Evolutionary conservation across 2,797 vertebrate genomes (phyloP), one percentile per base, ranked within the genome.

Genomic region (Podargus strigoides): DNA sequence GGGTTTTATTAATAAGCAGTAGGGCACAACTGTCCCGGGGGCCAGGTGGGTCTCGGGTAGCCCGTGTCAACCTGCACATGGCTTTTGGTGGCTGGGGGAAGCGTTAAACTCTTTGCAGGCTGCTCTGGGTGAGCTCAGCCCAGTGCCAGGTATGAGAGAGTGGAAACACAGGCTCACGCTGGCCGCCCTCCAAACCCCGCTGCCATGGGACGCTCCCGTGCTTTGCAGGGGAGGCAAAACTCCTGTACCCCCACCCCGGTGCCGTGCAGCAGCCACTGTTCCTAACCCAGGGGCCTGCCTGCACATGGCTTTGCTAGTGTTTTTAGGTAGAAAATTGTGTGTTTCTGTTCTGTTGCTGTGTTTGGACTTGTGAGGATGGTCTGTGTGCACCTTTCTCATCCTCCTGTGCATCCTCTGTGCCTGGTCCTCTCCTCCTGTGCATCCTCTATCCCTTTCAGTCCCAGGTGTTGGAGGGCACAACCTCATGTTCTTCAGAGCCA

Each of bases 241-340:
- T 85, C 69, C 30, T 1, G 3, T 32, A 18, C 63, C 41, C 58
- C n/a, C 4, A 3, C 21, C 34, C 47, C 3, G 1, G n/a, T n/a
- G n/a, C n/a, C n/a, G n/a, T n/a, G n/a, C n/a, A 9, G 39, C 32
- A 14, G 46, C 70, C 18, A 36, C 41, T 34, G n/a, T 28, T 28
- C 49, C 19, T 30, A n/a, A 6, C 11, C 28, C 2, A 7, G 39
- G 1, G 2, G 3, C 14, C 16, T 8, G 7, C 23, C 55, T 1
- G 2, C 1, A 1, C 0, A 3, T 0, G 1, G 32, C n/a, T 62
- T 52, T 21, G 11, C 3, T 3, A 0, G 10, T 3, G 26, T 0
- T 62, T 82, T 64, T 14, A 9, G 75, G 37, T 4, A 68, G 76
- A 32, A 60, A 82, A 20, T 0, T 1, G 13, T 0, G 0, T 18